Percentiles rank a stretch among this genome's conserved stretches.
Evolutionary conservation across 2,113 vertebrate genomes (phyloP).

Genomic region (Melanotaenia duboulayi): DNA sequence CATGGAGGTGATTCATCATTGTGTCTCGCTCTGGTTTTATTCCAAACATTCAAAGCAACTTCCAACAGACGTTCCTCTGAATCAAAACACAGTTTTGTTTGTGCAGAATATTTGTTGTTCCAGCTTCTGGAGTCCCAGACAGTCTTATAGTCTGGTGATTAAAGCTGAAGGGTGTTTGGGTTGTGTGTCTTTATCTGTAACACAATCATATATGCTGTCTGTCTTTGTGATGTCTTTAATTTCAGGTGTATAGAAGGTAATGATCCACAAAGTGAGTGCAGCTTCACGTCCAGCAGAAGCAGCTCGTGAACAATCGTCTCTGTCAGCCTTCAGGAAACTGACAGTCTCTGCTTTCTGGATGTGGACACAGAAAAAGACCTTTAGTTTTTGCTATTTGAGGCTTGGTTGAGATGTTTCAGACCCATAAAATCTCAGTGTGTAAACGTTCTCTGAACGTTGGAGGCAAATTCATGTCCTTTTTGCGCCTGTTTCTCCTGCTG

Average conservation of each 20-base stretch:
- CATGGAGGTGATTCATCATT: slow-evolving; percentile 94
- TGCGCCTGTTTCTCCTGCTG: slow-evolving; percentile 1
- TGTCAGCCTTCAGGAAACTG: not conserved
- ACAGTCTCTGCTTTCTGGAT: not conserved
- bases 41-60: not conserved
- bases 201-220: slow-evolving; percentile 48
- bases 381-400: slow-evolving; percentile 6
- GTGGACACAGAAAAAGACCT: not conserved
- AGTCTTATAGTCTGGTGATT: not conserved
- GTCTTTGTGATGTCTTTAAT: not conserved
- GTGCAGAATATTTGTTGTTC: not conserved
- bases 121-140: not conserved
- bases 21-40: not conserved
- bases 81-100: too few relatives aligned
- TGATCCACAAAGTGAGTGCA: slow-evolving; percentile 11
- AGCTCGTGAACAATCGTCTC: slow-evolving; percentile 20
- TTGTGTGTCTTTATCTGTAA: not conserved
- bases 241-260: not conserved
- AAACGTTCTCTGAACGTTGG: not conserved
- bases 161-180: not conserved
- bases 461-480: slow-evolving; percentile 1
- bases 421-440: not conserved
- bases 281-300: not conserved
- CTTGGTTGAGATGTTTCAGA: not conserved
- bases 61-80: not conserved